These are phyloP conservation scores for Epirrhoe tristata DNA, from an alignment of 2,888 invertebrate genomes.

Conservation along the genomic window DNA sequence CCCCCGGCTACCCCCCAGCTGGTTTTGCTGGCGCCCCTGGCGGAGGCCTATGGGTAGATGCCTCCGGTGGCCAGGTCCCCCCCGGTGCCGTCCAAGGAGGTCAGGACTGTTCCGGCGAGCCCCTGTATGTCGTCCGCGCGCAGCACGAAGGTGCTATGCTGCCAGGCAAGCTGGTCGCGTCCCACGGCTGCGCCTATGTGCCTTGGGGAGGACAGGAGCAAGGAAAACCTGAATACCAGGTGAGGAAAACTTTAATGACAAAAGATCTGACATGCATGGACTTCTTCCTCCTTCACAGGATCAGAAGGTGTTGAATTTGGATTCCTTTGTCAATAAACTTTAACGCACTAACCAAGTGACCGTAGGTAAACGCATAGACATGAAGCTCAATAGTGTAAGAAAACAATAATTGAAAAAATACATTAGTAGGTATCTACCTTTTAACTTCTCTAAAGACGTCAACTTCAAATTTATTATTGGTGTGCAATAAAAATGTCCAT, in stretches of 20 bases:
- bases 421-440: too few species aligned
- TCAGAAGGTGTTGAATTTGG: too few species aligned
- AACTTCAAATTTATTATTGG: too few species aligned
- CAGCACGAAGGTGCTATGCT: conserved; percentile 91
- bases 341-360: too few species aligned
- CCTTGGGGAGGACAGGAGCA: conserved; percentile 94
- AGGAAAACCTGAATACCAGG: conserved; percentile 91
- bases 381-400: too few species aligned
- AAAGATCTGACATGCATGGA: too few species aligned
- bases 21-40: conserved; percentile 30
- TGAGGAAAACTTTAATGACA: conserved; percentile 50
- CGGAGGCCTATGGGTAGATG: conserved; percentile 85
- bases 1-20: conserved; percentile 68
- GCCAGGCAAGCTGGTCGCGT: conserved; percentile 92
- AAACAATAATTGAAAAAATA: too few species aligned
- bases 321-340: too few species aligned
- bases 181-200: conserved; percentile 91
- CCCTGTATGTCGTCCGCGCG: conserved; percentile 89
- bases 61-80: conserved; percentile 87
- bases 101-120: conserved; percentile 84
- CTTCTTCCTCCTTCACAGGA: too few species aligned
- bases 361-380: too few species aligned
- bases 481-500: too few species aligned
- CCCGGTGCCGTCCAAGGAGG: conserved; percentile 89
- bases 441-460: too few species aligned